A percentile compares a stretch with the other conserved stretches of the same genome.
Evolutionary conservation across 2,888 invertebrate species (phyloP).

Genomic region (Keiferia lycopersicella): DNA sequence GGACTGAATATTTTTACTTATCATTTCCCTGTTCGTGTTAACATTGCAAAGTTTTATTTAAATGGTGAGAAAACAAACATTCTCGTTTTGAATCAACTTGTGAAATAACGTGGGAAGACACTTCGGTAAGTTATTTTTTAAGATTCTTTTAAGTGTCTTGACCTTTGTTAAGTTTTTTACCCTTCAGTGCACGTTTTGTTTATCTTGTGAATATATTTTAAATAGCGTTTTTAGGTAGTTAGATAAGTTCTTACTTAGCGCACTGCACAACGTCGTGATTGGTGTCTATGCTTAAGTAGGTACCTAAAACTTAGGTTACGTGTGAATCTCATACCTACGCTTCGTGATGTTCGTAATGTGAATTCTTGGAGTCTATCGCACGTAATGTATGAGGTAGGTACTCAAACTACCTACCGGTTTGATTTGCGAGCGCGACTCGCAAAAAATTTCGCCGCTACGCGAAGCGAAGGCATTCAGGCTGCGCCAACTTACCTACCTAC

Average conservation of each 20-base stretch:
- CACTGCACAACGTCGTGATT: no score
- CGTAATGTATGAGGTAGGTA: constrained; percentile 27
- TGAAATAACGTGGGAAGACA: constrained; percentile 61
- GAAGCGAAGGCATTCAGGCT: constrained; percentile 45
- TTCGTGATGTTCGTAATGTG: constrained; percentile 1
- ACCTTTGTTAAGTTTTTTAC: constrained; percentile 11
- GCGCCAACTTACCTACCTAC: constrained; percentile 41
- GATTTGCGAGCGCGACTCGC: constrained; percentile 66
- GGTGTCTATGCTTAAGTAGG: no score
- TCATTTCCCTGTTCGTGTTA: constrained; percentile 35
- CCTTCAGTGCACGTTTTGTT: neutral
- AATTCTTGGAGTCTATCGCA: constrained; percentile 11
- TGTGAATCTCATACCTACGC: neutral
- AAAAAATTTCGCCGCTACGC: constrained; percentile 76
- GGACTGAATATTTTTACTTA: constrained; percentile 45
- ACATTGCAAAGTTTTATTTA: constrained; percentile 36
- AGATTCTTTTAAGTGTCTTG: constrained; percentile 16
- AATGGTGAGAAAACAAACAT: constrained; percentile 46
- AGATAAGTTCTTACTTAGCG: no score
- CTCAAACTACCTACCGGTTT: constrained; percentile 64
- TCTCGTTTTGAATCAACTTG: constrained; percentile 45
- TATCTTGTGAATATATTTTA: neutral
- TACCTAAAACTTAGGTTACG: constrained; percentile 10
- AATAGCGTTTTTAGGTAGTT: no score
- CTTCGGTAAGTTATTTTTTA: constrained; percentile 52